phyloP scores from a whole-genome alignment of 1,140 invertebrate genomes.

The Euschistus heros region DNA sequence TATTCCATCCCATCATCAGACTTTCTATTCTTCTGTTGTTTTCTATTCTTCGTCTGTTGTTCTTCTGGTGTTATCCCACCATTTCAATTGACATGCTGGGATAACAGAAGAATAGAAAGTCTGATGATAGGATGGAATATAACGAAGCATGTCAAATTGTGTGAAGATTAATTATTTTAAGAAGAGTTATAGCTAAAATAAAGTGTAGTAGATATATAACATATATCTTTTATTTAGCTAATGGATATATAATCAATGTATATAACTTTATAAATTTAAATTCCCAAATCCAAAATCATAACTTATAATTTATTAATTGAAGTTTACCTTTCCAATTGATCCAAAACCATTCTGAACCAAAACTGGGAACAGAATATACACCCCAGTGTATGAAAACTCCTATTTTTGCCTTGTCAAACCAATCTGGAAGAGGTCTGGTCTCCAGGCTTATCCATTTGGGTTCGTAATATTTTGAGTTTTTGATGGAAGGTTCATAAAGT shows the following conservation, averaged over 20 bases:
- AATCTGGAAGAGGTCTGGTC: conserved; percentile 62
- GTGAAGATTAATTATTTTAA: too few relatives aligned
- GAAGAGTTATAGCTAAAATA: background rate
- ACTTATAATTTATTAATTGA: background rate
- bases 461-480: conserved; percentile 35
- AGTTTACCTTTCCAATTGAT: conserved; percentile 48
- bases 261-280: background rate
- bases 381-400: conserved; percentile 94
- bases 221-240: background rate
- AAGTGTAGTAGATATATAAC: background rate
- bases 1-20: too few relatives aligned
- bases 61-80: too few relatives aligned
- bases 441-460: conserved; percentile 79
- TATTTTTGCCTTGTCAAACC: conserved; percentile 84
- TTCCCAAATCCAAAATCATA: background rate
- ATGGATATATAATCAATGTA: background rate
- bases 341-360: conserved; percentile 83
- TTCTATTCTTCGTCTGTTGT: too few relatives aligned
- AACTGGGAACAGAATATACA: conserved; percentile 79
- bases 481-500: too few relatives aligned
- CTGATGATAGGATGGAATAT: too few relatives aligned
- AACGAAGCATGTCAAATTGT: too few relatives aligned
- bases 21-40: too few relatives aligned
- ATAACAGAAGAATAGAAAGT: too few relatives aligned
- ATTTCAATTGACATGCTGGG: too few relatives aligned